Conservation (phyloP, 2,888 invertebrate species). For the Standfussiana lucernea region DNA sequence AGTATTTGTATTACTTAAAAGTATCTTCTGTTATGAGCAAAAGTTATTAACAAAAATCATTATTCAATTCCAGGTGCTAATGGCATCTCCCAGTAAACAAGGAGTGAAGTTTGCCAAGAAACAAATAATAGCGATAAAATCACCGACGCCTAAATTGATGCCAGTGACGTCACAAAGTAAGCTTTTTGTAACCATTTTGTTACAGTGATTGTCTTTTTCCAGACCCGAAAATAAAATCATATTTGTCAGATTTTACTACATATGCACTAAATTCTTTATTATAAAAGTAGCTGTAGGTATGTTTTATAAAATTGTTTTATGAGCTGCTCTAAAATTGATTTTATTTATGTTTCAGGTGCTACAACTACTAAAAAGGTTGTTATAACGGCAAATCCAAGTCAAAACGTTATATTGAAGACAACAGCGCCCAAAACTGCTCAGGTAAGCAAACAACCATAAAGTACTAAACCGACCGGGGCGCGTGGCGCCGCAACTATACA, state of each 20-base stretch:
- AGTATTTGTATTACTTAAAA: background rate
- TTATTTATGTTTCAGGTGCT: conserved; percentile 59
- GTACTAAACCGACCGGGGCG: background rate
- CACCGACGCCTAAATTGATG: conserved; percentile 93
- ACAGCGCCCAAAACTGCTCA: conserved; percentile 76
- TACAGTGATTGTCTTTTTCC: background rate
- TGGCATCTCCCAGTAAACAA: conserved; percentile 86
- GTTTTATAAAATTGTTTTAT: background rate
- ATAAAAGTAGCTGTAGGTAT: background rate
- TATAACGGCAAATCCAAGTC: conserved; percentile 76
- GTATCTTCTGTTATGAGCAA: background rate
- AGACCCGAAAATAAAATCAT: background rate
- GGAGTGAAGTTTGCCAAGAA: conserved; percentile 81
- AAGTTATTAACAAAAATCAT: background rate
- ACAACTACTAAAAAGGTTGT: conserved; percentile 79
- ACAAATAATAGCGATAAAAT: conserved; percentile 90
- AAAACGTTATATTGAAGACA: conserved; percentile 82
- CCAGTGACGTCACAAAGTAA: conserved; percentile 90
- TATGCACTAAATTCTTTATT: background rate
- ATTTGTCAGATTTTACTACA: background rate
- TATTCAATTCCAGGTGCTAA: conserved; percentile 79
- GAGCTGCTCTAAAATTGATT: background rate
- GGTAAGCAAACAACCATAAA: conserved; percentile 64
- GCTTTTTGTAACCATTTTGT: background rate
- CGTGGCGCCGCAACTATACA: background rate